Percentiles rank a stretch among this genome's conserved stretches.
These are phyloP conservation scores for Phrixothrix hirtus DNA, from an alignment of 2,888 invertebrate genomes.

Conservation along the genomic window DNA sequence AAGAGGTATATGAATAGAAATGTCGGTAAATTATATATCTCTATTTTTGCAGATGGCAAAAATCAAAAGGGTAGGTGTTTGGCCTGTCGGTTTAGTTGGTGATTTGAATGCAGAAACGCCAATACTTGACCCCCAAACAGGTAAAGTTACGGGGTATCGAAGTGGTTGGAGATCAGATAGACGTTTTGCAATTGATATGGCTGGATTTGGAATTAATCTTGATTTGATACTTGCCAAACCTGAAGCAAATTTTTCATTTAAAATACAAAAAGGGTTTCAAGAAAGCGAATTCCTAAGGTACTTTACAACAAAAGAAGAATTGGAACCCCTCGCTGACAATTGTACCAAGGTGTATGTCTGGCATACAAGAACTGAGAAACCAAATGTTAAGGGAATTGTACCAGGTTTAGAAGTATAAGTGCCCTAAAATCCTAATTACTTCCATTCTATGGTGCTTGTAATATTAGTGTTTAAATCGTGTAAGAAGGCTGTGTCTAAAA, in stretches of 20 bases:
- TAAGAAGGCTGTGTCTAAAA: too few species aligned
- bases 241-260: constrained; percentile 78
- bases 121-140: constrained; percentile 66
- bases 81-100: constrained; percentile 96
- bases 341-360: constrained; percentile 97
- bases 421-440: constrained; percentile 5
- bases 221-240: constrained; percentile 72
- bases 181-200: constrained; percentile 97
- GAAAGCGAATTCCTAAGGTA: constrained; percentile 83
- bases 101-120: constrained; percentile 93
- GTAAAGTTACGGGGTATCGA: constrained; percentile 66
- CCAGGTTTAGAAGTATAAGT: constrained; percentile 49
- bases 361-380: constrained; percentile 96
- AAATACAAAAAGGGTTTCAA: constrained; percentile 86
- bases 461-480: background rate
- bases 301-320: constrained; percentile 69
- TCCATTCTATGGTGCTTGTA: constrained; percentile 23
- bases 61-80: constrained; percentile 83
- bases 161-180: constrained; percentile 88
- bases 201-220: constrained; percentile 89
- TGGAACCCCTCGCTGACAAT: constrained; percentile 89
- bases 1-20: too few species aligned
- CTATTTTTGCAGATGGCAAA: constrained; percentile 70
- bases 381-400: constrained; percentile 74
- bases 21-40: too few species aligned